Base-by-base conservation (phyloP, 1,140 invertebrate genomes). In the Himalopsyche phryganea region DNA sequence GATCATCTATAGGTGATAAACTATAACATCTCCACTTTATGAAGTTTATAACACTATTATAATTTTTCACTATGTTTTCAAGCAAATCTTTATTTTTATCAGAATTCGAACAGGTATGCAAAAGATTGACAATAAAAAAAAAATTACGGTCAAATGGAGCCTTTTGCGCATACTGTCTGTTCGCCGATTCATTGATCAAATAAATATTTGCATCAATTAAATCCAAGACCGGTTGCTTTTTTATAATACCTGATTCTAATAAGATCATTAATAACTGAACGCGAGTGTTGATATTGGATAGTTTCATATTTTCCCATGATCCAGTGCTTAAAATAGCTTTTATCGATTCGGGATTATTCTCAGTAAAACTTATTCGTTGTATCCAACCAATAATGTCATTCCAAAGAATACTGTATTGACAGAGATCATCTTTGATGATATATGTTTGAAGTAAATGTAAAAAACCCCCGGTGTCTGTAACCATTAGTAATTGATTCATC, bases 131-230 rank as follows among this genome's bases (percentile, higher is more conserved):
- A 32, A 63, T 49, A 13, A 63, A 42, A 4, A 49, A 52, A 42
- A 56, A 63, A 48, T 40, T 32, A 15, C 7, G 18, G 49, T 60
- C 61, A 49, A 63, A 60, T 40, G 56, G 42, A n/a, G 14, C 32
- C 18, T 20, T 33, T 19, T 32, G 40, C 6, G 58, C 58, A 48
- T 63, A 63, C 28, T 51, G 14, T 50, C 61, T 42, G 35, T 51
- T 57, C 38, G 51, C 41, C n/a, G 46, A 60, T 17, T 60, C 57
- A 32, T 52, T 51, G n/a, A 63, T 14, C 11, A 18, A 41, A 20
- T 32, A 7, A 7, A 63, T 10, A 28, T 50, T 38, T 17, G 9
- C 2, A 9, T 51, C 56, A 2, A 46, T 45, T 17, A 52, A 52
- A 19, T 42, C 42, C 2, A 57, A 32, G 13, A 59, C 23, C 20